phyloP scores from a whole-genome alignment of 2,888 invertebrate species.

The Trilocha varians region DNA sequence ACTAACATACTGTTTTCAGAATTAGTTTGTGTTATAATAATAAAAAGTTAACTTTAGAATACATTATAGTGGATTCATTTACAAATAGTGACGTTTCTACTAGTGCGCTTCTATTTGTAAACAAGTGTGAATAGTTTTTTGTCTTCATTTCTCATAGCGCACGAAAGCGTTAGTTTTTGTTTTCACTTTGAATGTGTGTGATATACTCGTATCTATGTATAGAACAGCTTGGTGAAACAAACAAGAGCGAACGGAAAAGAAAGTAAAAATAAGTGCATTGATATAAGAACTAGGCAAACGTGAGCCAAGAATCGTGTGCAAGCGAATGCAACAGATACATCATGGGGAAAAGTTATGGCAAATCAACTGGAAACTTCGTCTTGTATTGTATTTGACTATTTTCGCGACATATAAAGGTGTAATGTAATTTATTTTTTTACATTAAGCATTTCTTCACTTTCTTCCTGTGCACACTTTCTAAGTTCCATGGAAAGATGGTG shows the following conservation, averaged over 20 bases:
- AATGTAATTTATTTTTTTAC: background rate
- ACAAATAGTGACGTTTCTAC: background rate
- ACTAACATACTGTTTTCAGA: too few species aligned
- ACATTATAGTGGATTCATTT: too few species aligned
- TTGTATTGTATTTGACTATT: constrained; percentile 31
- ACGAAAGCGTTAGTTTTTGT: constrained; percentile 30
- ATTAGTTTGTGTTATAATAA: too few species aligned
- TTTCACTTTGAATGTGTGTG: constrained; percentile 23
- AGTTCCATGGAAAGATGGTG: constrained; percentile 66
- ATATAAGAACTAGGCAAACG: constrained; percentile 63
- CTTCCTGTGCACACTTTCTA: constrained; percentile 70
- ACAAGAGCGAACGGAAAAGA: constrained; percentile 70
- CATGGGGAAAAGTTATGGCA: constrained; percentile 56
- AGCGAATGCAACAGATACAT: constrained; percentile 48
- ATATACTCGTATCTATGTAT: constrained; percentile 18
- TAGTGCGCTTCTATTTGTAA: constrained; percentile 9
- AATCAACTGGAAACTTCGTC: constrained; percentile 52
- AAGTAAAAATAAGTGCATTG: constrained; percentile 70
- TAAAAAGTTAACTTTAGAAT: too few species aligned
- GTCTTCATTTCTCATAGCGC: constrained; percentile 9
- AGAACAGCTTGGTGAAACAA: constrained; percentile 34
- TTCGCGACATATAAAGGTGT: constrained; percentile 30
- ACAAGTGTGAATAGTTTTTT: background rate
- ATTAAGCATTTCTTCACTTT: constrained; percentile 70
- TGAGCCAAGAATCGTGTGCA: constrained; percentile 51